Percentiles rank a stretch among this genome's conserved stretches.
These are phyloP conservation scores for Taxidea taxus DNA, from an alignment of 2,113 vertebrate species.

Conservation along the genomic window DNA sequence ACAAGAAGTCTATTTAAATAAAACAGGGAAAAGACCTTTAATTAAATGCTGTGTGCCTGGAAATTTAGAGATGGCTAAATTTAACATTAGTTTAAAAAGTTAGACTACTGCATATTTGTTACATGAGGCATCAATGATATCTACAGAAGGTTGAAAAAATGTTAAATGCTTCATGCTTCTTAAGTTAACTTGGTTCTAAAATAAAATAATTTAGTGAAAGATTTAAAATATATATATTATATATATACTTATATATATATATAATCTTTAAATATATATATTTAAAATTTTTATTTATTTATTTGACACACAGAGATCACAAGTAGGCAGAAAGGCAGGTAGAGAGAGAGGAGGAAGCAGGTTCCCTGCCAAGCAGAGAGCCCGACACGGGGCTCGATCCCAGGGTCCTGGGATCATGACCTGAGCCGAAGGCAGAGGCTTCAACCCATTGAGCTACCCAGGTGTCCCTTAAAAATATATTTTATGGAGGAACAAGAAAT, in stretches of 20 bases:
- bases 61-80: neutral
- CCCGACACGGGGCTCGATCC: no score
- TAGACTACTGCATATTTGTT: neutral
- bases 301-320: no score
- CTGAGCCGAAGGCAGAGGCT: no score
- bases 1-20: neutral
- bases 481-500: neutral
- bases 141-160: neutral
- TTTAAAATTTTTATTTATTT: no score
- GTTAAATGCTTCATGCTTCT: neutral
- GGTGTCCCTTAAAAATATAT: no score
- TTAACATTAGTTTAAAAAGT: neutral
- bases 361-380: no score
- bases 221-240: neutral
- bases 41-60: constrained; percentile 15
- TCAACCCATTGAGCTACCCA: no score
- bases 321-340: no score
- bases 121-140: neutral
- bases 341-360: no score
- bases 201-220: neutral
- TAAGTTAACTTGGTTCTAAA: constrained; percentile 7
- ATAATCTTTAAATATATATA: no score
- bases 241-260: no score
- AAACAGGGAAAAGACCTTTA: neutral
- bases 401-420: no score